These are phyloP conservation scores for Platycheirus albimanus DNA, from an alignment of 2,888 invertebrate genomes.

Conservation along the genomic window DNA sequence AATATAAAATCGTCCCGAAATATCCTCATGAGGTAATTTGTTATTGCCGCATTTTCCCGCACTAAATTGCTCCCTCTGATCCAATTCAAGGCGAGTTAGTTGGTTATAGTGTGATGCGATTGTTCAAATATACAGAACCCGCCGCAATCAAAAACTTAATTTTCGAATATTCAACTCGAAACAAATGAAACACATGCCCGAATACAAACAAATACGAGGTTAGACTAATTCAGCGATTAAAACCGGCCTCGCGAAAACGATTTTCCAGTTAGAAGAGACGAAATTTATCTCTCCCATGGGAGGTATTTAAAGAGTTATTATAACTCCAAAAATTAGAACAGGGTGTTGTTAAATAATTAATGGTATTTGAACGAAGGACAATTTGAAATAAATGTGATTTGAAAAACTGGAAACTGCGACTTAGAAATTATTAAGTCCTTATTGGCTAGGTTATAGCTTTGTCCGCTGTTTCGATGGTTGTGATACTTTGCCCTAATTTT, in stretches of 20 bases:
- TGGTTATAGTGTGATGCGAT: not conserved
- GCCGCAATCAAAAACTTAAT: conserved; percentile 8
- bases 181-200: conserved; percentile 38
- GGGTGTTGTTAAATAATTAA: conserved; percentile 6
- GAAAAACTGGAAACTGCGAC: no score
- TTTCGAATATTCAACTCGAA: conserved; percentile 19
- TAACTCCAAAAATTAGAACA: conserved; percentile 26
- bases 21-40: conserved; percentile 58
- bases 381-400: no score
- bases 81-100: not conserved
- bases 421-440: no score
- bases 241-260: conserved; percentile 15
- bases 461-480: no score
- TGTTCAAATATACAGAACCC: not conserved
- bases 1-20: conserved; percentile 58
- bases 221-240: conserved; percentile 43
- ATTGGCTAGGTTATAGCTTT: no score
- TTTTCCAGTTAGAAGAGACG: not conserved
- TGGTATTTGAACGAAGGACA: no score
- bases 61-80: conserved; percentile 29
- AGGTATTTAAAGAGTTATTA: no score
- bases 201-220: conserved; percentile 41
- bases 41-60: conserved; percentile 64
- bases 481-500: no score
- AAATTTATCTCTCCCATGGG: not conserved